Percentiles rank a stretch among this genome's conserved stretches.
Conservation (phyloP, 2,888 invertebrate species). For the Tetropium fuscum region DNA sequence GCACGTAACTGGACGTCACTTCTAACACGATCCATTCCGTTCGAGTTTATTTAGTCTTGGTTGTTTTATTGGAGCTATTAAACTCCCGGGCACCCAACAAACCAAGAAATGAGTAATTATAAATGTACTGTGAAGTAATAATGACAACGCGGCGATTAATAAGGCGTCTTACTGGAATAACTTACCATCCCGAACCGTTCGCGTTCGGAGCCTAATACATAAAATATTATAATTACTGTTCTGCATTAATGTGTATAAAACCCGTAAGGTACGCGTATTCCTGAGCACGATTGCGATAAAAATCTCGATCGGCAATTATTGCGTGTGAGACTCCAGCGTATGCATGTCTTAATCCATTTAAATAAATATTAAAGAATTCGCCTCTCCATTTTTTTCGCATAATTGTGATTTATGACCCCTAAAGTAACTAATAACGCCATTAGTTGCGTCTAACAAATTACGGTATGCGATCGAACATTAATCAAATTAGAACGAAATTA, state of each 20-base stretch:
- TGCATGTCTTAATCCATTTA: constrained; percentile 57
- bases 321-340: constrained; percentile 49
- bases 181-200: constrained; percentile 30
- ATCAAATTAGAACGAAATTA: constrained; percentile 45
- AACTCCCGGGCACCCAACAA: constrained; percentile 32
- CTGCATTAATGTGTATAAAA: constrained; percentile 37
- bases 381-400: constrained; percentile 31
- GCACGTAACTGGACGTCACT: not conserved
- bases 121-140: constrained; percentile 40
- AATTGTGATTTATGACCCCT: constrained; percentile 42
- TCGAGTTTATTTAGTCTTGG: constrained; percentile 19
- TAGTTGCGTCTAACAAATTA: constrained; percentile 42
- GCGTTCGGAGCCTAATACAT: constrained; percentile 34
- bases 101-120: constrained; percentile 37
- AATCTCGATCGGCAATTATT: constrained; percentile 44
- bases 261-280: constrained; percentile 38
- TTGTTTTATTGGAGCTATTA: constrained; percentile 35
- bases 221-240: constrained; percentile 39
- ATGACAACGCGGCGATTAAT: constrained; percentile 38
- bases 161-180: constrained; percentile 34
- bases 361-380: constrained; percentile 48
- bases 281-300: constrained; percentile 41
- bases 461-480: constrained; percentile 44
- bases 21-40: constrained; percentile 4
- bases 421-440: constrained; percentile 40